Percentiles rank a stretch among this genome's conserved stretches.
phyloP scores from a whole-genome alignment of 2,797 vertebrate genomes.

The Paratrypauchen microcephalus region DNA sequence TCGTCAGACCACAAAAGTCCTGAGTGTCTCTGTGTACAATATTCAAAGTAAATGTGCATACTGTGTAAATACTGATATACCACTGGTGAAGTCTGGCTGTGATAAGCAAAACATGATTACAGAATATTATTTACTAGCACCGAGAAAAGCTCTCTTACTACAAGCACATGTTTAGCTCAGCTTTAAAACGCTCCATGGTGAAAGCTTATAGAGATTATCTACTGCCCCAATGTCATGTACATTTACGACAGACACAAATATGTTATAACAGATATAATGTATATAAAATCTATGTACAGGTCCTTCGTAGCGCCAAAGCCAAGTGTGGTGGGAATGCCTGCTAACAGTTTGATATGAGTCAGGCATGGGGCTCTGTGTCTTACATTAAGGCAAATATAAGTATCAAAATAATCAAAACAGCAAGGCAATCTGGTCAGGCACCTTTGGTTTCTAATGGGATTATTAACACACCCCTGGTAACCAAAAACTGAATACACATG shows the following conservation, averaged over 20 bases:
- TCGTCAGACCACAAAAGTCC: slow-evolving; percentile 55
- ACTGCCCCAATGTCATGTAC: slow-evolving; percentile 66
- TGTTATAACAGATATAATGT: slow-evolving; percentile 61
- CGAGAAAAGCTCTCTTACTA: slow-evolving; percentile 47
- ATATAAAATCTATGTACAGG: slow-evolving; percentile 77
- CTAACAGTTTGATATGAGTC: slow-evolving; percentile 52
- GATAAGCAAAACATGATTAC: slow-evolving; percentile 39
- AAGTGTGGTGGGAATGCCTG: slow-evolving; percentile 66
- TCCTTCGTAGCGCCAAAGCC: slow-evolving; percentile 65
- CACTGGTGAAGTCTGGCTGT: slow-evolving; percentile 43
- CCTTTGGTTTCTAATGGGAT: slow-evolving; percentile 70
- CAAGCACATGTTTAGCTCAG: slow-evolving; percentile 45
- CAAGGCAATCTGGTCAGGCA: slow-evolving; percentile 57
- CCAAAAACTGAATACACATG: slow-evolving; percentile 18
- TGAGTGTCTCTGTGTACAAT: slow-evolving; percentile 60
- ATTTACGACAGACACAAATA: slow-evolving; percentile 33
- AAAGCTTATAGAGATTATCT: slow-evolving; percentile 44
- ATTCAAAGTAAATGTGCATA: slow-evolving; percentile 28
- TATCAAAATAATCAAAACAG: slow-evolving; percentile 47
- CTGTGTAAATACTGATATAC: slow-evolving; percentile 69
- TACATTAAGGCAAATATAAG: slow-evolving; percentile 36
- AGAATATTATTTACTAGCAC: slow-evolving; percentile 55
- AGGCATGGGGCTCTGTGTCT: slow-evolving; percentile 44
- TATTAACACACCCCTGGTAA: slow-evolving; percentile 27
- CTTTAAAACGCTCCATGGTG: slow-evolving; percentile 29